These are phyloP conservation scores for Percina caprodes DNA, from an alignment of 2,113 vertebrate species.

Conservation along the genomic window DNA sequence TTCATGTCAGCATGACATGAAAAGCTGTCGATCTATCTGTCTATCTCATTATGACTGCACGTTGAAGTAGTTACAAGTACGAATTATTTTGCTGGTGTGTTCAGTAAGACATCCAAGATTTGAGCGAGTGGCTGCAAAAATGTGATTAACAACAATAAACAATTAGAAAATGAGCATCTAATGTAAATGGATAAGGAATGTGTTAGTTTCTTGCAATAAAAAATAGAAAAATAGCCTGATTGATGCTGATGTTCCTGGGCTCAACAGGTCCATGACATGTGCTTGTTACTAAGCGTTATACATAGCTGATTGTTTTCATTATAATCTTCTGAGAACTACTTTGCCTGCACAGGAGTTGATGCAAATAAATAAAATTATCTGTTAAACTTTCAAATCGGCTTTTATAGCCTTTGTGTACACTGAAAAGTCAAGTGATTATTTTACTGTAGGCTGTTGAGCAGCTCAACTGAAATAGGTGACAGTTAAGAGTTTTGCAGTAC, in stretches of 20 bases:
- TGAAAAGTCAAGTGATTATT: background rate
- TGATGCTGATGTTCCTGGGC: background rate
- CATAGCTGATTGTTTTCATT: background rate
- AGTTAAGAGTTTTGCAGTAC: background rate
- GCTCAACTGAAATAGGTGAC: background rate
- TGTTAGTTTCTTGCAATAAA: background rate
- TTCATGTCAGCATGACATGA: background rate
- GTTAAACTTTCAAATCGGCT: background rate
- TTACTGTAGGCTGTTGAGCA: background rate
- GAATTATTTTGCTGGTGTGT: background rate
- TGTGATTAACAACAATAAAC: too few relatives aligned
- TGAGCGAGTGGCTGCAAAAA: background rate
- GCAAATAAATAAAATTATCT: background rate
- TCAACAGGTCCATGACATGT: background rate
- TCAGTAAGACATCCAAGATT: too few relatives aligned
- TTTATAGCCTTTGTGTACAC: background rate
- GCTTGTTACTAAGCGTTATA: background rate
- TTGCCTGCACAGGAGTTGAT: slow-evolving; percentile 15
- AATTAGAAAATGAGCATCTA: background rate
- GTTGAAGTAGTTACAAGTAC: background rate
- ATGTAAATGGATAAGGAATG: background rate
- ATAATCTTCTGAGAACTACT: background rate
- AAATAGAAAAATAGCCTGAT: too few relatives aligned
- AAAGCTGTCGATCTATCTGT: background rate
- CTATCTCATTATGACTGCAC: background rate